Percentiles rank a stretch among this genome's conserved stretches.
Conservation (phyloP, 2,888 invertebrate genomes). For the Acanthoscelides obtectus region DNA sequence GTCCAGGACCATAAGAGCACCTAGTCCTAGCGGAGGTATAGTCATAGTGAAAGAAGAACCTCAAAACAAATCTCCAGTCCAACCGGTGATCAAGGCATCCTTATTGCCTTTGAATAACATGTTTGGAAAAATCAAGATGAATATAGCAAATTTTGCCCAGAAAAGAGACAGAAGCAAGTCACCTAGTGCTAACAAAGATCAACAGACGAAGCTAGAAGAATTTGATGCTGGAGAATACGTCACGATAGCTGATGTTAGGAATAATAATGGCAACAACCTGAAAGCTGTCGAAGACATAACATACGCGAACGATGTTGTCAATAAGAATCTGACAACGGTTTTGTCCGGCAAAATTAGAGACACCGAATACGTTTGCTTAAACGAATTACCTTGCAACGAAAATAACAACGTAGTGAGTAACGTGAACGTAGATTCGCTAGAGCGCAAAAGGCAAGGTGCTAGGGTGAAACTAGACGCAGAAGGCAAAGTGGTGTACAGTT, state of each 20-base stretch:
- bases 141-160: conserved; percentile 36
- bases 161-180: conserved; percentile 52
- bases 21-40: conserved; percentile 44
- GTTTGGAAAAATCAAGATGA: conserved; percentile 62
- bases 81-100: conserved; percentile 46
- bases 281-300: conserved; percentile 41
- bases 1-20: conserved; percentile 30
- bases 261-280: conserved; percentile 63
- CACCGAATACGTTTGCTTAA: conserved; percentile 76
- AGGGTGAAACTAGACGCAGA: conserved; percentile 79
- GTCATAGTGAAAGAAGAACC: conserved; percentile 30
- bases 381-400: conserved; percentile 61
- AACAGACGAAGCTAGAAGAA: conserved; percentile 14
- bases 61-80: conserved; percentile 23
- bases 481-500: conserved; percentile 84
- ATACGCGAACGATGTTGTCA: conserved; percentile 65
- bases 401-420: conserved; percentile 23
- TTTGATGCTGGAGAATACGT: conserved; percentile 76
- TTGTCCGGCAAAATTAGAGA: conserved; percentile 58
- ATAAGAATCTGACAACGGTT: conserved; percentile 57
- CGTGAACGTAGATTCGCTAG: conserved; percentile 47
- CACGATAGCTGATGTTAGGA: conserved; percentile 77
- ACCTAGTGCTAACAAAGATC: conserved; percentile 43
- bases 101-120: conserved; percentile 66
- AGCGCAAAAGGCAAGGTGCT: conserved; percentile 61